Evolutionary conservation across 2,797 vertebrate species (phyloP).

Genomic region (Phrynocephalus vlangalii): DNA sequence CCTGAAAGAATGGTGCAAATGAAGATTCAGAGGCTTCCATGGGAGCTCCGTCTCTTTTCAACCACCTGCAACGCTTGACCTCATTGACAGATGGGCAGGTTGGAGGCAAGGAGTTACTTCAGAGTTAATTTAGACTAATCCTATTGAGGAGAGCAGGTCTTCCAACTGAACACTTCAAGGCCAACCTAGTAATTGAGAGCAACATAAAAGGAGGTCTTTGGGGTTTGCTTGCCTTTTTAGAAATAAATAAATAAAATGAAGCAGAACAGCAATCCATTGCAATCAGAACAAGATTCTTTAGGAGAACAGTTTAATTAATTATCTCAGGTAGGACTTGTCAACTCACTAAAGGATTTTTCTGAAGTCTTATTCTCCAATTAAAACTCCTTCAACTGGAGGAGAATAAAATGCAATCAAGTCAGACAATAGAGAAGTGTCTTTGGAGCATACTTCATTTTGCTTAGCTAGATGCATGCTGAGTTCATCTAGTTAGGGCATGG

Average conservation of each 20-base stretch:
- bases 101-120: neutral
- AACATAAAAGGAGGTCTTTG: slow-evolving; percentile 41
- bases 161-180: slow-evolving; percentile 24
- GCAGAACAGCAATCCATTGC: slow-evolving; percentile 12
- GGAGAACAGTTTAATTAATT: slow-evolving; percentile 35
- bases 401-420: slow-evolving; percentile 17
- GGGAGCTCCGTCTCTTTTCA: neutral
- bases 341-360: slow-evolving; percentile 35
- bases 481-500: slow-evolving; percentile 4
- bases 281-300: slow-evolving; percentile 45
- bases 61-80: neutral
- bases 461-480: neutral
- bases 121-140: neutral
- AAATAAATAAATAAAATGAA: neutral
- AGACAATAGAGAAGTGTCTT: slow-evolving; percentile 35
- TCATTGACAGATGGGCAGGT: neutral
- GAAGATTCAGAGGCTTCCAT: neutral
- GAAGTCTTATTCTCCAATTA: slow-evolving; percentile 41
- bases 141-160: neutral
- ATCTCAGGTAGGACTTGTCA: slow-evolving; percentile 29
- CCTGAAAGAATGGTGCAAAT: no score
- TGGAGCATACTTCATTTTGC: slow-evolving; percentile 31
- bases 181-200: slow-evolving; percentile 32
- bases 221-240: neutral
- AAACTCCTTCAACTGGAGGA: slow-evolving; percentile 39